These are phyloP conservation scores for Enteromius thamalakanensis DNA, from an alignment of 2,797 vertebrate genomes.

Conservation along the genomic window DNA sequence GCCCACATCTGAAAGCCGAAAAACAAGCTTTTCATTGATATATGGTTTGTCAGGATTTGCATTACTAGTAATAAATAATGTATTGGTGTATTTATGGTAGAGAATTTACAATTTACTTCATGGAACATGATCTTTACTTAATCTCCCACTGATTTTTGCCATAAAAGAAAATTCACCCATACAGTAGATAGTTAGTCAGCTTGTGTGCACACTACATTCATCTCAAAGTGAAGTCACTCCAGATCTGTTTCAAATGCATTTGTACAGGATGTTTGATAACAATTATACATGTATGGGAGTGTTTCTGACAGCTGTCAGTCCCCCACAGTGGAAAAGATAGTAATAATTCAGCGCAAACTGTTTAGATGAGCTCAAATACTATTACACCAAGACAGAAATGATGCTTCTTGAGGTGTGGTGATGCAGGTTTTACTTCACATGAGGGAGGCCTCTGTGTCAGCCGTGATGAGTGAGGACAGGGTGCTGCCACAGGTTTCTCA, in stretches of 20 bases:
- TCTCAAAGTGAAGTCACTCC: slow-evolving; percentile 39
- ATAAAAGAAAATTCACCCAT: too few species aligned
- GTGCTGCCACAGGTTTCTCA: slow-evolving; percentile 65
- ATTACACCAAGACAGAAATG: slow-evolving; percentile 7
- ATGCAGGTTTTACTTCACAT: slow-evolving; percentile 29
- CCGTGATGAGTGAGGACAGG: slow-evolving; percentile 39
- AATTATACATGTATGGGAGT: not conserved
- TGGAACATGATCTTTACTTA: too few species aligned
- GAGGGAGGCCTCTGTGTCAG: slow-evolving; percentile 38
- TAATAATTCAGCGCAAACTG: not conserved
- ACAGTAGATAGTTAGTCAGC: not conserved
- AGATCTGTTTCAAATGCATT: slow-evolving; percentile 43
- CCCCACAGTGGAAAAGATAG: not conserved
- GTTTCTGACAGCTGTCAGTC: slow-evolving; percentile 40
- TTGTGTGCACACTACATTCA: slow-evolving; percentile 17
- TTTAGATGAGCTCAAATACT: slow-evolving; percentile 41
- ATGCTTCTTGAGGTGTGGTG: slow-evolving; percentile 38
- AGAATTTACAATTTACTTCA: too few species aligned
- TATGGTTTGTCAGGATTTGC: too few species aligned
- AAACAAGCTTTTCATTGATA: not conserved
- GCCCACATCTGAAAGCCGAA: too few species aligned
- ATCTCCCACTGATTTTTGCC: too few species aligned
- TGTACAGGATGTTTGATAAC: slow-evolving; percentile 44
- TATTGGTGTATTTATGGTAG: too few species aligned
- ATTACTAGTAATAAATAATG: too few species aligned